Conservation (phyloP, 2,113 vertebrate genomes). For the Phoenicopterus ruber region DNA sequence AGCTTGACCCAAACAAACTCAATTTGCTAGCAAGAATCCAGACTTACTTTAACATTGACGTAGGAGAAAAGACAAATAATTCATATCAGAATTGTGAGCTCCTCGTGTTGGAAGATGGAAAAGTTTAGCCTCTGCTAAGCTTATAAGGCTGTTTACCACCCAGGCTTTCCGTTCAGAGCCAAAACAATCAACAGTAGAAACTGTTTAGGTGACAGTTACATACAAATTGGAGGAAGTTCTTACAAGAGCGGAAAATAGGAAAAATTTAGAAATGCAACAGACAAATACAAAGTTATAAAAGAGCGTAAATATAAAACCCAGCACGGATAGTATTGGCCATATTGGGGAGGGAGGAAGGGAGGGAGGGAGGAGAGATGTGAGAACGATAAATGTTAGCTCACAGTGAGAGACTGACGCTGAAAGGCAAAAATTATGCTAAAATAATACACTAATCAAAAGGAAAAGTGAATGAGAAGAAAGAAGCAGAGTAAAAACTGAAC, state of each 20-base stretch:
- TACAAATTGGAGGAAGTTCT: constrained; percentile 14
- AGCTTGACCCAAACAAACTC: constrained; percentile 43
- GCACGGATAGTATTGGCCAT: neutral
- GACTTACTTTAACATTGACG: neutral
- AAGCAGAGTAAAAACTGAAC: neutral
- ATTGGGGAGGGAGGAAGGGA: neutral
- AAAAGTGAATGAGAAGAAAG: constrained; percentile 53
- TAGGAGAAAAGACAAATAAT: constrained; percentile 3
- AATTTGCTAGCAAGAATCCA: neutral
- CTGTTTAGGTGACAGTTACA: constrained; percentile 21
- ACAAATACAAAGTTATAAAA: constrained; percentile 10
- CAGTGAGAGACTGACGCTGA: constrained; percentile 56
- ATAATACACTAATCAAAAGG: constrained; percentile 67
- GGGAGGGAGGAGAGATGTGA: neutral
- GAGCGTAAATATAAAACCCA: constrained; percentile 9
- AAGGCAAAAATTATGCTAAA: constrained; percentile 70
- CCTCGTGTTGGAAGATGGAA: neutral
- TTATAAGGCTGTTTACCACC: constrained; percentile 14
- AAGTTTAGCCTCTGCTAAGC: constrained; percentile 26
- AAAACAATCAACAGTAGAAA: constrained; percentile 17
- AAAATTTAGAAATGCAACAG: constrained; percentile 10
- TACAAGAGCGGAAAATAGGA: neutral
- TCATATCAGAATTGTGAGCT: neutral
- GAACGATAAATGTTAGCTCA: constrained; percentile 52
- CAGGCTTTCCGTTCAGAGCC: constrained; percentile 2